Conservation (phyloP, 2,113 vertebrate genomes). For the Prunella himalayana region DNA sequence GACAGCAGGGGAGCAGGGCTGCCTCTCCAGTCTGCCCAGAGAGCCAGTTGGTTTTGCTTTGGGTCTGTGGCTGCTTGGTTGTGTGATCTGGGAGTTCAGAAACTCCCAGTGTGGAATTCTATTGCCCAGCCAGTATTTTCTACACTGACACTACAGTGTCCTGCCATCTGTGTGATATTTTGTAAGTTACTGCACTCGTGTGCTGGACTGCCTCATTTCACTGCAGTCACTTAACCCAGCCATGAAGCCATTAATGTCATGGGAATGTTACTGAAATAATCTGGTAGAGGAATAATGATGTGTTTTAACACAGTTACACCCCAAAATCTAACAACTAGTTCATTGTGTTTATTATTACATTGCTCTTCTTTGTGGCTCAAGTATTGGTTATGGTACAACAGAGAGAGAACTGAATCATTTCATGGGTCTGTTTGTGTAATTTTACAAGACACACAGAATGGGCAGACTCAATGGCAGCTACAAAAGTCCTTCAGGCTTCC, state of each 20-base stretch:
- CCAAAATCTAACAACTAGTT: background rate
- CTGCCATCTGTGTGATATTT: background rate
- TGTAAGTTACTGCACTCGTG: accelerated
- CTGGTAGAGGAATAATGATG: background rate
- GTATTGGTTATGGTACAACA: background rate
- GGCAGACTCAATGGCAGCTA: background rate
- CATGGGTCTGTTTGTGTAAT: background rate
- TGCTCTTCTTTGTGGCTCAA: background rate
- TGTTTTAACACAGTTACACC: background rate
- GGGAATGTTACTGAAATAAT: background rate
- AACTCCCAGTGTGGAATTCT: background rate
- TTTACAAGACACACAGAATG: background rate
- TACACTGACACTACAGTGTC: background rate
- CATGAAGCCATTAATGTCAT: background rate
- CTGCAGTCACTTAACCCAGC: background rate
- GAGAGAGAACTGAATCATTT: background rate
- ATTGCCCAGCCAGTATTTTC: background rate
- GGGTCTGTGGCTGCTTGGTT: background rate
- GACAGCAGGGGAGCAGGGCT: background rate
- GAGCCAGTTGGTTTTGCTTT: background rate
- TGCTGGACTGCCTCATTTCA: background rate
- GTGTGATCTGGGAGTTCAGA: background rate
- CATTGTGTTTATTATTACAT: background rate
- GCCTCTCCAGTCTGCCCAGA: background rate
- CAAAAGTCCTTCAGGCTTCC: background rate